Base-by-base conservation (phyloP, 2,113 vertebrate genomes). In the Cephalopholis sonnerati region DNA sequence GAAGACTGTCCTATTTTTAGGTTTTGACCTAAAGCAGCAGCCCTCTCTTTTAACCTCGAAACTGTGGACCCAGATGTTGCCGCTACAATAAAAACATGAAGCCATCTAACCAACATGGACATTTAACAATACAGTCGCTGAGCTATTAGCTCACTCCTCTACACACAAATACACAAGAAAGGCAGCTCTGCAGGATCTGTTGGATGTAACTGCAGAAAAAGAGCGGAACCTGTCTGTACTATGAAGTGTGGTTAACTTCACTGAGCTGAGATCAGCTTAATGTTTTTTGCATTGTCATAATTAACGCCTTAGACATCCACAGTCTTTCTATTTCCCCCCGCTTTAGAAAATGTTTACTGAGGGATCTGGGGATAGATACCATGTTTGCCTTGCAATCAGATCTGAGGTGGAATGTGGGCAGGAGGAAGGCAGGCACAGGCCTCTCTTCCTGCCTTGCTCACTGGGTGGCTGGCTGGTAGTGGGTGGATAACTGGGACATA, bases 1-100 rank as follows among this genome's bases (percentile, higher is more conserved):
- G 92, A 95, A 93, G 92, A 94, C 87, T 22, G 16, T 48, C 79
- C 92, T 96, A 96, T 95, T 95, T 95, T 96, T 93, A 94, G 92
- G 65, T 77, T 93, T 86, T 92, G 94, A 95, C 92, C 88, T 91
- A 92, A 94, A 94, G 88, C 93, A 87, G 82, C 84, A 89, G 85
- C 84, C 74, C 79, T 85, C 86, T 90, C 73, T 88, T 89, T 92
- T 83, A 90, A 93, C 88, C 87, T 87, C 91, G 87, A 87, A 89
- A 90, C 69, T 78, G 88, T 88, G 89, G 86, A 88, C 83, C 88
- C 92, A 94, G 94, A 95, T 94, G 94, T 94, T 87, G 82, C 67
- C 27, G 61, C 76, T 81, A 89, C 81, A 91, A 91, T 83, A 90
- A 90, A 92, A 92, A 92, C 74, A 92, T 62, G 24, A 75, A 85